A percentile compares a stretch with the other conserved stretches of the same genome.
phyloP scores from a whole-genome alignment of 2,113 vertebrate species.

The Colinus virginianus region DNA sequence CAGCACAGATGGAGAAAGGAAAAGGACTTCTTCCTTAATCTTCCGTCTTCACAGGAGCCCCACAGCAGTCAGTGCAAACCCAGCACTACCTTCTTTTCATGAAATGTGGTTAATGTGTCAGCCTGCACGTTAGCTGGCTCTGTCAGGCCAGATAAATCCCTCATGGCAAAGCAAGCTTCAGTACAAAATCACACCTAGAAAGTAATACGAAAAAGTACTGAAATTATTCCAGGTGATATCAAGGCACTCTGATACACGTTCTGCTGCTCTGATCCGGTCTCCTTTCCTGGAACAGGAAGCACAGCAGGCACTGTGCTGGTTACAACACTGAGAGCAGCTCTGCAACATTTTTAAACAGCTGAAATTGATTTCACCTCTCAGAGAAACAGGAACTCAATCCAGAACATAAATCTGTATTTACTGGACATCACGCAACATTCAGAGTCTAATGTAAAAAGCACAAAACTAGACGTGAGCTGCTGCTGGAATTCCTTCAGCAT shows the following conservation, averaged over 20 bases:
- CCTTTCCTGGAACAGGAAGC: accelerated
- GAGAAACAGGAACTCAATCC: neutral
- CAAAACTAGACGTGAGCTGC: neutral
- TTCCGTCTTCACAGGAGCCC: neutral
- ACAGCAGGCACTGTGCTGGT: accelerated
- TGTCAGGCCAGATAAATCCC: neutral
- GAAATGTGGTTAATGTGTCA: accelerated
- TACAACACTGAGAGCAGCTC: neutral
- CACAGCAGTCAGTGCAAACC: accelerated
- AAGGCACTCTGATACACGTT: accelerated
- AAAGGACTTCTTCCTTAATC: no score
- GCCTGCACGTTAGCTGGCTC: accelerated
- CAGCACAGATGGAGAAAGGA: neutral
- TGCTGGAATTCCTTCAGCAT: neutral
- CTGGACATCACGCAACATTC: neutral
- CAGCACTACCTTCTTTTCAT: neutral
- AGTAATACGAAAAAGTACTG: neutral
- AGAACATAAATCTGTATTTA: neutral
- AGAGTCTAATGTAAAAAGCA: neutral
- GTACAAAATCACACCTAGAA: neutral
- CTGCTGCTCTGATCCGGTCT: neutral
- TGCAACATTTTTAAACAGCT: neutral
- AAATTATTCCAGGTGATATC: neutral
- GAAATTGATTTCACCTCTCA: neutral
- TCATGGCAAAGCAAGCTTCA: neutral